Evolutionary conservation across 2,113 vertebrate species (phyloP).

Genomic region (Pholis gunnellus): DNA sequence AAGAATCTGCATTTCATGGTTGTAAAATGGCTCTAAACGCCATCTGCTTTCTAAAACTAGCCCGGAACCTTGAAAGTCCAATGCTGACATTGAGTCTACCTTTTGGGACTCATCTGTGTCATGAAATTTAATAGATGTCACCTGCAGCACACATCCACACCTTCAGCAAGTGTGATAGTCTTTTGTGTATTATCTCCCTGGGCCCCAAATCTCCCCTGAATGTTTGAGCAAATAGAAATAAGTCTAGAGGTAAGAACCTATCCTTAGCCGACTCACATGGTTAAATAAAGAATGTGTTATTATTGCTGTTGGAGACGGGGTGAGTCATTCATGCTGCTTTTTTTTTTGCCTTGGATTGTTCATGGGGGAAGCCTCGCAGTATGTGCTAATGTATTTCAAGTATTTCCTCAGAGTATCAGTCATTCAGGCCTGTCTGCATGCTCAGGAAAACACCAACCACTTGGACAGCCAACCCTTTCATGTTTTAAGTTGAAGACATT

Average conservation of each 20-base stretch:
- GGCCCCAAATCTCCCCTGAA: not conserved
- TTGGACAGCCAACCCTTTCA: not conserved
- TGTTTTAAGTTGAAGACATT: not conserved
- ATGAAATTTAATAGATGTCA: not conserved
- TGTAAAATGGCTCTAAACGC: not conserved
- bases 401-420: constrained; percentile 38
- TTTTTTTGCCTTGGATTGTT: constrained; percentile 16
- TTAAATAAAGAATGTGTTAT: constrained; percentile 35
- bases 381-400: constrained; percentile 1
- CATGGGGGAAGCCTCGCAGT: constrained; percentile 46
- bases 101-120: not conserved
- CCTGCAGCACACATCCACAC: not conserved
- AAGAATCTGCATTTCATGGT: not conserved
- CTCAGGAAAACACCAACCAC: constrained; percentile 7
- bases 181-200: not conserved
- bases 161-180: not conserved
- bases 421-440: not conserved
- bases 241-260: not conserved
- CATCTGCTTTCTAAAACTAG: not conserved
- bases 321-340: constrained; percentile 59
- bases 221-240: constrained; percentile 7
- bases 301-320: constrained; percentile 27
- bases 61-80: not conserved
- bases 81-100: not conserved
- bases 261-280: constrained; percentile 3